Evolutionary conservation across 2,888 invertebrate genomes (phyloP).

Genomic region (Baccha elongata): DNA sequence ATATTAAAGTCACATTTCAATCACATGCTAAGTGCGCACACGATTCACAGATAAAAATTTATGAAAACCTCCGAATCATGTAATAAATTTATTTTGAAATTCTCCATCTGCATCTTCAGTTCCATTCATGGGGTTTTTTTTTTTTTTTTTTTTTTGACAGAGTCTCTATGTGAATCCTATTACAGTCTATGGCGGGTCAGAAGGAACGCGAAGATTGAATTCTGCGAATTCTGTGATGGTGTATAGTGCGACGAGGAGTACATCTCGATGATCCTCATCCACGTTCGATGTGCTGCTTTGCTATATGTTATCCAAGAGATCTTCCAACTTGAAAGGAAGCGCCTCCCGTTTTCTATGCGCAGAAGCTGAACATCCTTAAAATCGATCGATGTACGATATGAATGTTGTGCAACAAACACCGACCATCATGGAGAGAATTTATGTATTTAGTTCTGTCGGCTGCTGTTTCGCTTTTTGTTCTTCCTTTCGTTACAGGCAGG

Average conservation of each 20-base stretch:
- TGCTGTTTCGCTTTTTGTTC: constrained; percentile 47
- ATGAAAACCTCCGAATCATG: constrained; percentile 79
- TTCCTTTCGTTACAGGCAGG: too few species aligned
- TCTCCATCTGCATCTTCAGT: constrained; percentile 27
- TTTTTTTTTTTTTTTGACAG: neutral
- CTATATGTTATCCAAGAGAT: constrained; percentile 49
- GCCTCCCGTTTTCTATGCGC: constrained; percentile 64
- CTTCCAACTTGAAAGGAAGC: constrained; percentile 67
- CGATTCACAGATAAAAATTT: constrained; percentile 79
- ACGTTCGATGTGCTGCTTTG: constrained; percentile 40
- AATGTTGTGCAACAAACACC: constrained; percentile 68
- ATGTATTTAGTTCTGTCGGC: constrained; percentile 65
- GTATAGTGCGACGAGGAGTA: constrained; percentile 5
- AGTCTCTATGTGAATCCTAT: constrained; percentile 33
- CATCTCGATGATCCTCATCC: constrained; percentile 49
- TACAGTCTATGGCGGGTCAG: constrained; percentile 42
- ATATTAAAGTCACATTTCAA: constrained; percentile 80
- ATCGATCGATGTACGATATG: constrained; percentile 74
- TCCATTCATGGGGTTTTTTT: constrained; percentile 25
- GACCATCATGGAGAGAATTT: constrained; percentile 61
- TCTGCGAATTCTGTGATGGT: constrained; percentile 53
- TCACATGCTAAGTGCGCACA: constrained; percentile 78
- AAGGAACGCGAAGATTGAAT: constrained; percentile 44
- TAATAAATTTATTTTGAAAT: constrained; percentile 79
- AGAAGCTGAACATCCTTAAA: constrained; percentile 74